Evolutionary conservation across 2,888 invertebrate genomes (phyloP), one percentile per base, ranked within the genome.

Genomic region (Corythucha ciliata): DNA sequence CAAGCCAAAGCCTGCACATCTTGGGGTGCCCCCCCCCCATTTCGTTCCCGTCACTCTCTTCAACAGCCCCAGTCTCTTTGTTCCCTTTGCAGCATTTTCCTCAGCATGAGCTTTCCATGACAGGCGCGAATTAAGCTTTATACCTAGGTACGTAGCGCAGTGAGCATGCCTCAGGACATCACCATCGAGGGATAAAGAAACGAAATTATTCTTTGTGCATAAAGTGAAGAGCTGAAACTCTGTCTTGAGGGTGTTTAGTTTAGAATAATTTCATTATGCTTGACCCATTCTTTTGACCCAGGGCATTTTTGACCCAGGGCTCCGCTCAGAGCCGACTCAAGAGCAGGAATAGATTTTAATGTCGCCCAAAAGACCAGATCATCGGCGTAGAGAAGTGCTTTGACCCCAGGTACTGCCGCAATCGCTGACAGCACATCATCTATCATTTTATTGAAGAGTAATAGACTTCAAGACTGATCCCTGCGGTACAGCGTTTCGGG

Each of bases 191-290:
- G 3, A 5, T 16, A 39, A 16, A 6, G 21, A 39, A 22, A 39
- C 39, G 12, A 22, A 16, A 20, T 36, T 20, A 22, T 4, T 39
- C 39, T 18, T 39, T 14, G 6, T 39, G 16, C 14, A 39, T 5
- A 39, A 12, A 4, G 39, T 39, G 21, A 39, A 39, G n/a, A n/a
- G n/a, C n/a, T n/a, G n/a, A 10, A 34, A 34, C 4, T 34, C 34
- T 18, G 39, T 16, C 18, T 39, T 39, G 21, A 39, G 39, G 16
- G 39, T 39, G 39, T 39, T 39, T 5, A n/a, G n/a, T n/a, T n/a
- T n/a, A 39, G 12, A 12, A 39, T 6, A 20, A 39, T 39, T 20
- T 39, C 39, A 22, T 39, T 14, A 4, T 14, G 4, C 12, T 34
- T 34, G 18, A 18, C 18, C 39, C 39, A 39, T 20, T 39, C 39